phyloP scores from a whole-genome alignment of 2,113 vertebrate genomes.

The Sialia sialis region DNA sequence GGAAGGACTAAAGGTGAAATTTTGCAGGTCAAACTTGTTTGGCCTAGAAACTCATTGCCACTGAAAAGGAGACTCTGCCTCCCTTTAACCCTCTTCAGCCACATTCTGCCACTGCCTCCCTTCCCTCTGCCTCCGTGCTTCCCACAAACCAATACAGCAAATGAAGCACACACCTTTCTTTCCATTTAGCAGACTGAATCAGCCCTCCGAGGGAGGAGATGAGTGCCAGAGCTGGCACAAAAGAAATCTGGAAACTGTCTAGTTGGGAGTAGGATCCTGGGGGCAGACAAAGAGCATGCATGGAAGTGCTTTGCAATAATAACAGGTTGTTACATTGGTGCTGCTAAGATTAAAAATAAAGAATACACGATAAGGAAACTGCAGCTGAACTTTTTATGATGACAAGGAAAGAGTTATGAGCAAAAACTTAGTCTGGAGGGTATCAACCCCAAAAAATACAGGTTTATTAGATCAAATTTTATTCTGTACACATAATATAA shows the following conservation, averaged over 20 bases:
- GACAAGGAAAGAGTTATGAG: neutral
- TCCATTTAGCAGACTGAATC: neutral
- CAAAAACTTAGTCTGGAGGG: neutral
- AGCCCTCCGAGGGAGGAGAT: neutral
- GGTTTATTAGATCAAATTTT: rapidly evolving
- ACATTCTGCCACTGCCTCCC: rapidly evolving
- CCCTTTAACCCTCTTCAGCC: neutral
- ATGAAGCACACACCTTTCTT: neutral
- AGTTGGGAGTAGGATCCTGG: neutral
- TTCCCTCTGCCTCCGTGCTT: neutral
- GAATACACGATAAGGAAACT: neutral
- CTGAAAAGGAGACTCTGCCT: neutral
- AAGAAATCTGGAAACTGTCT: neutral
- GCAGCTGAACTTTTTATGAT: neutral
- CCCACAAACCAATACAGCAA: neutral
- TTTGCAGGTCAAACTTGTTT: neutral
- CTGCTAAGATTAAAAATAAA: neutral
- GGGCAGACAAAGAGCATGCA: neutral
- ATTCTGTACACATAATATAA: neutral
- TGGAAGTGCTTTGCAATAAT: neutral
- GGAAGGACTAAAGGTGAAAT: neutral
- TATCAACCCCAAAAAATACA: neutral
- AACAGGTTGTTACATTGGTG: neutral
- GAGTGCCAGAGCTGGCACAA: neutral
- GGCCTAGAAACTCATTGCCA: neutral